Percentiles rank a stretch among this genome's conserved stretches.
Conservation (phyloP, 2,113 vertebrate genomes). For the Sorex araneus region DNA sequence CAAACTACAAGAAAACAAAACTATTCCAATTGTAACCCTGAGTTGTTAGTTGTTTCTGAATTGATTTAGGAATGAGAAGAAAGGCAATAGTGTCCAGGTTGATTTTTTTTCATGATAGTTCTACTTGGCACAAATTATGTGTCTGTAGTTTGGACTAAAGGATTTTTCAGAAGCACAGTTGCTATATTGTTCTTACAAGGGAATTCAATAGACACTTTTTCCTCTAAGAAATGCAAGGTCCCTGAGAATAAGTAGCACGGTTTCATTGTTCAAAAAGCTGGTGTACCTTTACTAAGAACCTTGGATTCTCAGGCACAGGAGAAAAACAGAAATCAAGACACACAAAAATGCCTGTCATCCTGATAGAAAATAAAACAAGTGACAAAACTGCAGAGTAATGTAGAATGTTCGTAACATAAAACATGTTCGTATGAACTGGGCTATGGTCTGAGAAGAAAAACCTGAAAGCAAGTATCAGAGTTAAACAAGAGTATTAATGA, state of each 20-base stretch:
- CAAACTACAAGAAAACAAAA: no score
- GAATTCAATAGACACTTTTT: neutral
- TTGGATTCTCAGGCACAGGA: neutral
- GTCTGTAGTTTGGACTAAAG: neutral
- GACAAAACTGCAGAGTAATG: neutral
- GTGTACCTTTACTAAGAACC: neutral
- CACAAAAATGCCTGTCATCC: neutral
- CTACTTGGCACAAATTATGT: neutral
- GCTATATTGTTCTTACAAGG: neutral
- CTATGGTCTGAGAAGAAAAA: neutral
- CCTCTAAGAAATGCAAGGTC: neutral
- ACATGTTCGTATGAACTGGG: neutral
- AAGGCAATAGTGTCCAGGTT: neutral
- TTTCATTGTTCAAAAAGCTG: neutral
- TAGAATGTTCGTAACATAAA: neutral
- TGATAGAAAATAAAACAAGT: neutral
- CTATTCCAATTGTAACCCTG: no score
- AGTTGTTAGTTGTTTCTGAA: no score
- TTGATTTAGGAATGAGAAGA: no score
- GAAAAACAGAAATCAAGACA: neutral
- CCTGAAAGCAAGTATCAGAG: neutral
- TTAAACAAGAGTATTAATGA: neutral
- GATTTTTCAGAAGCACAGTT: neutral
- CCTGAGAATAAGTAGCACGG: neutral
- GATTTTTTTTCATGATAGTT: slow-evolving; percentile 1